A percentile compares a stretch with the other conserved stretches of the same genome.
Conservation (phyloP, 2,113 vertebrate species). For the Choloepus hoffmanni region DNA sequence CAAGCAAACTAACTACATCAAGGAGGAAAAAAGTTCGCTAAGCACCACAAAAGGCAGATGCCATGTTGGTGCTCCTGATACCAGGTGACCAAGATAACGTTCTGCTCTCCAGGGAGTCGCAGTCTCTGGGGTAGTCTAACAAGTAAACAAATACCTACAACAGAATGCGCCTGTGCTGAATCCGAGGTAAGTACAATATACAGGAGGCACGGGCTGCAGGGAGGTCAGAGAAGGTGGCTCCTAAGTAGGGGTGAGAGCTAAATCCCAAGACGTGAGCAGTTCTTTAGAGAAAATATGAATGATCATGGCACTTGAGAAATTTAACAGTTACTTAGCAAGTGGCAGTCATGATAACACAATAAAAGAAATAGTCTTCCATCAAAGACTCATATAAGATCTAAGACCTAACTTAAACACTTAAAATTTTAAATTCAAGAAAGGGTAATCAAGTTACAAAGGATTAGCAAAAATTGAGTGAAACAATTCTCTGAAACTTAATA, state of each 20-base stretch:
- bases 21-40: background rate
- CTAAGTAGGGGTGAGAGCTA: background rate
- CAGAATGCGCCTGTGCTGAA: background rate
- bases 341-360: background rate
- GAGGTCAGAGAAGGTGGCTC: background rate
- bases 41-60: conserved; percentile 1
- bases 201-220: background rate
- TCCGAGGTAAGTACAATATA: background rate
- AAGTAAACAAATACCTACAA: conserved; percentile 55
- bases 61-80: background rate
- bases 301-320: background rate
- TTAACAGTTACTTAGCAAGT: conserved; percentile 11
- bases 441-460: conserved; percentile 26
- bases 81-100: background rate
- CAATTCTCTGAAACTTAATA: conserved; percentile 37
- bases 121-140: background rate
- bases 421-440: conserved; percentile 62
- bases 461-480: conserved; percentile 32
- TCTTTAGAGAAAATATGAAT: background rate
- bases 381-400: conserved; percentile 15
- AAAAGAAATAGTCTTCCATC: conserved; percentile 8
- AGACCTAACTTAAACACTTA: conserved; percentile 48
- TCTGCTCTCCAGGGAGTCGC: background rate
- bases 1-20: background rate
- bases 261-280: background rate